Base-by-base conservation (phyloP, 1,140 invertebrate species). In the Acromyrmex echinatior region DNA sequence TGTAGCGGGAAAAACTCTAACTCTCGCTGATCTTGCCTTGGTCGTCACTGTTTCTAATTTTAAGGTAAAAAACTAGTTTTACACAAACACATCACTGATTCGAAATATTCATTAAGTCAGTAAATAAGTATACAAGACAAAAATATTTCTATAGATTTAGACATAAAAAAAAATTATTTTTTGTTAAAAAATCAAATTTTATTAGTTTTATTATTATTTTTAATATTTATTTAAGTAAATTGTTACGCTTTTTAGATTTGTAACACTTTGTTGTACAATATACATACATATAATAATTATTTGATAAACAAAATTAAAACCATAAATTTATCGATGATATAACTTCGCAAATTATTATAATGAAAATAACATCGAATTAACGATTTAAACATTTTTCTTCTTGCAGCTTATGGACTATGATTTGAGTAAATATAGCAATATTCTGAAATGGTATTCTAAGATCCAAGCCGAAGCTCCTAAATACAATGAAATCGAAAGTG, bases 21-120 rank as follows among this genome's bases (percentile, higher is more conserved):
- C 98, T 28, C 93, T 98, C 12, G 98, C 98, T 9, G 98, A 98
- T 92, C 94, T 97, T n/a, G 91, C 96, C n/a, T 88, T 97, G 56
- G 93, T 97, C 12, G 96, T 96, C 12, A 95, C 95, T 1, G 95
- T 98, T 18, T 96, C 97, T 35, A 97, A 97, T 71, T 96, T 96
- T 86, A 97, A 98, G 93, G 97, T 96, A 92, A 89, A 49, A 73
- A 51, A 18, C 16, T 21, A 5, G 14, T 86, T n/a, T 35, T 12
- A 14, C 10, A 3, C 9, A 25, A 56, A 25, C 5, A 28, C 3
- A 45, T 25, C 0, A 25, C 5, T 5, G 9, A 25, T 25, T 58
- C 2, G 49, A 70, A 70, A 49, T 4, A 49, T 35, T 56, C 2
- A 49, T 25, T 49, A 70, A 70, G 49, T 28, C 6, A 49, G 14